Conservation (phyloP, 2,113 vertebrate species). For the Corythoichthys haematopterus region DNA sequence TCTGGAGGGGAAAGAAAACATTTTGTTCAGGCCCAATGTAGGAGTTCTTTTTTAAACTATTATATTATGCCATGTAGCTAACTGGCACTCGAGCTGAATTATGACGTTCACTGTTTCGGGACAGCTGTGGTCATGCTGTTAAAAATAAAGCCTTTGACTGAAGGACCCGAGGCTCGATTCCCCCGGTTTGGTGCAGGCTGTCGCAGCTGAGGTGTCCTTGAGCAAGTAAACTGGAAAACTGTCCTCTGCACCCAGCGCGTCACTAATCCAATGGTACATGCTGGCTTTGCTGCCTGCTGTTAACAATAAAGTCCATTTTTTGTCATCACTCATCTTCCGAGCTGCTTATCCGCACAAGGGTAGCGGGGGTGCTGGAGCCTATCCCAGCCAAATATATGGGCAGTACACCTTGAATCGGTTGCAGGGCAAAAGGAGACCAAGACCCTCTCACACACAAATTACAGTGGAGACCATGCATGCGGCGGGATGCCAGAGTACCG, state of each 20-base stretch:
- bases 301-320: neutral
- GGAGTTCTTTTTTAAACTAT: neutral
- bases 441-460: no score
- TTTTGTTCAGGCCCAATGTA: neutral
- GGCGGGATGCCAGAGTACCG: no score
- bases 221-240: neutral
- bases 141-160: neutral
- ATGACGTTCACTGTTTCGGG: neutral
- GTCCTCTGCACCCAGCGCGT: neutral
- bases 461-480: no score
- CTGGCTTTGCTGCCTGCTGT: neutral
- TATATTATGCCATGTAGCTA: neutral
- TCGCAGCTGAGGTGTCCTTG: neutral
- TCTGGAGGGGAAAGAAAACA: neutral
- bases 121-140: neutral
- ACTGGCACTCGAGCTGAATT: neutral
- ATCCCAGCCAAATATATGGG: no score
- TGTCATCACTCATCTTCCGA: no score
- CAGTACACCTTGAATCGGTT: no score
- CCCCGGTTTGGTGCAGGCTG: neutral
- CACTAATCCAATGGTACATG: neutral
- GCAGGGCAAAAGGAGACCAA: no score
- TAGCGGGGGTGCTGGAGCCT: no score
- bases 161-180: neutral
- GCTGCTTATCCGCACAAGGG: no score